Evolutionary conservation across 2,888 invertebrate genomes (phyloP).

Genomic region (Polia nebulosa): DNA sequence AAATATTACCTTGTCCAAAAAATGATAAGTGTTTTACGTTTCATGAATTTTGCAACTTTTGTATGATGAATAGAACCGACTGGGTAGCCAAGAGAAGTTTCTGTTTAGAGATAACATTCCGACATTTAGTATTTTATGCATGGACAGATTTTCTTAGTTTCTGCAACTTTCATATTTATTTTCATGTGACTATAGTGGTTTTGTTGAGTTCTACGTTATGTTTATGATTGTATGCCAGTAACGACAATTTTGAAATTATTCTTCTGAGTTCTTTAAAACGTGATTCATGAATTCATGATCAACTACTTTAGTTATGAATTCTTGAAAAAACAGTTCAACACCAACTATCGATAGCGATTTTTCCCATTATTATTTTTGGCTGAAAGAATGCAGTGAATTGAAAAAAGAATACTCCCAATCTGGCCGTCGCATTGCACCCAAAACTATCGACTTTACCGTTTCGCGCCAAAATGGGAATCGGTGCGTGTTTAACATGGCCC

Average conservation of each 20-base stretch:
- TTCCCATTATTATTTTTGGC: slow-evolving; percentile 14
- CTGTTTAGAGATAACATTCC: slow-evolving; percentile 48
- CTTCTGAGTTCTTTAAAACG: background rate
- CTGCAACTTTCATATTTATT: slow-evolving; percentile 19
- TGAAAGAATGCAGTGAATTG: slow-evolving; percentile 54
- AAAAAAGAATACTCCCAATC: slow-evolving; percentile 55
- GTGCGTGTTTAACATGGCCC: slow-evolving; percentile 64
- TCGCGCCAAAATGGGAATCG: slow-evolving; percentile 65
- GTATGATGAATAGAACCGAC: slow-evolving; percentile 50
- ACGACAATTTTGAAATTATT: background rate
- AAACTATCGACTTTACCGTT: slow-evolving; percentile 66
- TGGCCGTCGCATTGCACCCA: slow-evolving; percentile 73
- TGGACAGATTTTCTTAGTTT: slow-evolving; percentile 30
- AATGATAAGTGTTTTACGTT: slow-evolving; percentile 51
- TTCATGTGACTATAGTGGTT: background rate
- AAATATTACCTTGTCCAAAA: slow-evolving; percentile 53
- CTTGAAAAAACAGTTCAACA: background rate
- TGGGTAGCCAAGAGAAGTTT: slow-evolving; percentile 46
- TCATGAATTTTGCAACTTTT: slow-evolving; percentile 45
- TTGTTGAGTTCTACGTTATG: too few species aligned
- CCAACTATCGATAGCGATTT: background rate
- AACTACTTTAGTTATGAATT: too few species aligned
- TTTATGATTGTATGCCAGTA: background rate
- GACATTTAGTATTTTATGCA: slow-evolving; percentile 42
- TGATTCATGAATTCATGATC: too few species aligned